Evolutionary conservation across 2,888 invertebrate species (phyloP).

Genomic region (Drosophila diplacantha): DNA sequence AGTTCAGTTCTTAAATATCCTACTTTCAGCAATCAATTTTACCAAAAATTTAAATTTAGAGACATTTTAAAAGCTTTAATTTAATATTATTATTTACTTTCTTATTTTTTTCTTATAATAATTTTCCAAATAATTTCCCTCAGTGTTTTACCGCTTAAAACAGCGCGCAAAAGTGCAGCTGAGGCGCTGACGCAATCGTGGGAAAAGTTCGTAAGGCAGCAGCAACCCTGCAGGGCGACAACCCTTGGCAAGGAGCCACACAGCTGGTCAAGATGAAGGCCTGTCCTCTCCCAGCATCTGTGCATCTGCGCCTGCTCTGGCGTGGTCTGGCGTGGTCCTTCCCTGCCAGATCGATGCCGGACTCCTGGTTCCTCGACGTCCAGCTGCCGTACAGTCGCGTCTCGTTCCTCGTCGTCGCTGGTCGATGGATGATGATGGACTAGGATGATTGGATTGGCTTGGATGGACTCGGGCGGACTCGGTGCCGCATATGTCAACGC

Average conservation of each 20-base stretch:
- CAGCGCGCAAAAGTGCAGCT: slow-evolving; percentile 71
- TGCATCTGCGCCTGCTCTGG: slow-evolving; percentile 3
- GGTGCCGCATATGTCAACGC: slow-evolving; percentile 59
- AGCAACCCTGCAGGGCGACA: slow-evolving; percentile 61
- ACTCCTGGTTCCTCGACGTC: slow-evolving; percentile 36
- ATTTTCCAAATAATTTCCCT: not conserved
- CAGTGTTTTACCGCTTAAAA: slow-evolving; percentile 38
- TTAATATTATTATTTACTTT: too few species aligned
- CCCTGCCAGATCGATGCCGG: not conserved
- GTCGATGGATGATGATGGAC: slow-evolving; percentile 56
- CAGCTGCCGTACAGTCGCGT: slow-evolving; percentile 48
- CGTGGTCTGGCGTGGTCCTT: slow-evolving; percentile 15
- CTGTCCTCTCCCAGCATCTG: slow-evolving; percentile 1
- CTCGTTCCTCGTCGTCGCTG: not conserved
- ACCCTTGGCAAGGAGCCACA: slow-evolving; percentile 57
- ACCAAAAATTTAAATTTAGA: not conserved
- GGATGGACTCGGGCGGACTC: slow-evolving; percentile 27
- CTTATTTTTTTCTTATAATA: too few species aligned
- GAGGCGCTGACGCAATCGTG: slow-evolving; percentile 57
- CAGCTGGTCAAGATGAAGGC: slow-evolving; percentile 36
- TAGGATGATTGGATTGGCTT: slow-evolving; percentile 58
- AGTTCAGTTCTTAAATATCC: too few species aligned
- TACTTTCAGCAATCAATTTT: too few species aligned
- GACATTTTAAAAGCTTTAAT: not conserved
- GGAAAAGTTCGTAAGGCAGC: slow-evolving; percentile 47